A percentile compares a stretch with the other conserved stretches of the same genome.
phyloP scores from a whole-genome alignment of 2,797 vertebrate genomes.

The Chelmon rostratus region DNA sequence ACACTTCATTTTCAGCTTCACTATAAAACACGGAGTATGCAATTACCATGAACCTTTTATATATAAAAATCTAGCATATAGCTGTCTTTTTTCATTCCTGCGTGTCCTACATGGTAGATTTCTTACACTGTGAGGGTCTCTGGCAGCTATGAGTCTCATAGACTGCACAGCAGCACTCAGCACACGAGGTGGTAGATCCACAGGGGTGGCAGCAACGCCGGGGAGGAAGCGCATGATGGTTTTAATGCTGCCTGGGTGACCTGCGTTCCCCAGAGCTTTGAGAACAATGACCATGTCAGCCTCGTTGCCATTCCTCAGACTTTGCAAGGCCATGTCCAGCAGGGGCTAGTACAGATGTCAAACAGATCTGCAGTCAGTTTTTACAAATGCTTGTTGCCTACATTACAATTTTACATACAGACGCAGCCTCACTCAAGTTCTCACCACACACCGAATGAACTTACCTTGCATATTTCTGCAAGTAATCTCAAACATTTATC shows the following conservation, averaged over 20 bases:
- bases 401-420: background rate
- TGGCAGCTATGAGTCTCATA: constrained; percentile 86
- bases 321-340: constrained; percentile 85
- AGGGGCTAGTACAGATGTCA: constrained; percentile 82
- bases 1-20: background rate
- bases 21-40: background rate
- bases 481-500: background rate
- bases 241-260: constrained; percentile 89
- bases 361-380: constrained; percentile 5
- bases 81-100: background rate
- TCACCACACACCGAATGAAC: background rate
- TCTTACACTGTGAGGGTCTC: constrained; percentile 88
- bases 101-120: background rate
- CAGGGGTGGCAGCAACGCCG: constrained; percentile 77
- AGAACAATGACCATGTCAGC: constrained; percentile 86
- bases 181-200: constrained; percentile 79
- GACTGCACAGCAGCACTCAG: constrained; percentile 88
- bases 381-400: background rate
- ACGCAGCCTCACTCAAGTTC: background rate
- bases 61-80: background rate
- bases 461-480: background rate
- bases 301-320: constrained; percentile 78
- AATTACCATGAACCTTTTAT: background rate
- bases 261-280: constrained; percentile 91
- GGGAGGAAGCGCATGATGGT: constrained; percentile 89